Conservation (phyloP, 2,797 vertebrate species). For the Parauchenoglanis ngamensis region DNA sequence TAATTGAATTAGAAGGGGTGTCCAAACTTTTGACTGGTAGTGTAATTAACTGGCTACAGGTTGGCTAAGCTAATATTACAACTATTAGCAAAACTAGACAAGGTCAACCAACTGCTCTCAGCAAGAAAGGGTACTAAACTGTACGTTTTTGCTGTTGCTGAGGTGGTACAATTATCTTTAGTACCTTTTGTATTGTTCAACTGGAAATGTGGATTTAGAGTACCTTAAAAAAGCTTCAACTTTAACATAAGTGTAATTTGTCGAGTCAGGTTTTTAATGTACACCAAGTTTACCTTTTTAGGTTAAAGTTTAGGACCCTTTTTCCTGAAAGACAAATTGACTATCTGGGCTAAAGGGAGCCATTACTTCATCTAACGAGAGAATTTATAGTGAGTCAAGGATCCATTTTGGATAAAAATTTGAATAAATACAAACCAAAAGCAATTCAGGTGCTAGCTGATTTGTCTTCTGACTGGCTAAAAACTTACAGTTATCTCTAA, state of each 20-base stretch:
- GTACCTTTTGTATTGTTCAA: not conserved
- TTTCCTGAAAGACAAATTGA: not conserved
- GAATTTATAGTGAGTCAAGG: not conserved
- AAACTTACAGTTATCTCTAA: not conserved
- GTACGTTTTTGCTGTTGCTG: not conserved
- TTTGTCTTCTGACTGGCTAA: not conserved
- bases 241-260: not conserved
- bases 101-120: not conserved
- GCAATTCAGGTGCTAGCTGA: not conserved
- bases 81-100: not conserved
- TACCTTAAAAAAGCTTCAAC: not conserved
- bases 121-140: not conserved
- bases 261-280: not conserved
- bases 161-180: not conserved
- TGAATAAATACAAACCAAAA: not conserved
- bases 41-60: not conserved
- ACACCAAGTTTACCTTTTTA: not conserved
- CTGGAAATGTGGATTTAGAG: not conserved
- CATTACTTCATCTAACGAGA: not conserved
- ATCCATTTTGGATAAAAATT: not conserved
- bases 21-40: too few species aligned
- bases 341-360: not conserved
- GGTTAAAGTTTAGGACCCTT: not conserved
- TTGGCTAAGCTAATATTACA: not conserved
- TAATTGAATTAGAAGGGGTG: too few species aligned